These are phyloP conservation scores for Agrenia bidenticulata DNA, from an alignment of 2,888 invertebrate genomes.

Conservation along the genomic window DNA sequence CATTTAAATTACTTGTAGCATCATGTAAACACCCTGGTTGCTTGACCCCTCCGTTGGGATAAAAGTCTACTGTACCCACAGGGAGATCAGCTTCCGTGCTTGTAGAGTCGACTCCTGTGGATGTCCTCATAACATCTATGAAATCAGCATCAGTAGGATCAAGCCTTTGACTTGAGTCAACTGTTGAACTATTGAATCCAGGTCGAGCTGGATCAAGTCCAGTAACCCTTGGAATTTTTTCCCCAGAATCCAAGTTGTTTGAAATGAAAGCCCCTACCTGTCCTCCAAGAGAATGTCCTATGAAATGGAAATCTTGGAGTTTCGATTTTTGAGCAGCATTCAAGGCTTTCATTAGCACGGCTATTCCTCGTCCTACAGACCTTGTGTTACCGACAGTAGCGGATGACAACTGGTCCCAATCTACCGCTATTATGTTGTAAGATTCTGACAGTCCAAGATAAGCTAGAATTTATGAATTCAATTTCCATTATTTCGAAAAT, in stretches of 20 bases:
- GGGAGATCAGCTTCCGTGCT: neutral
- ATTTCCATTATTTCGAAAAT: neutral
- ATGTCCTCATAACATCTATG: conserved; percentile 19
- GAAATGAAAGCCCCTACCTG: conserved; percentile 22
- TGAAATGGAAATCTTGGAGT: conserved; percentile 15
- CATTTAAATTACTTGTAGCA: neutral
- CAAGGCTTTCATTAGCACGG: neutral
- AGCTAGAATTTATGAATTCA: neutral
- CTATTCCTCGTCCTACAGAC: conserved; percentile 14
- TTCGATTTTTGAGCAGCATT: neutral
- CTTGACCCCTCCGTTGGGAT: conserved; percentile 17
- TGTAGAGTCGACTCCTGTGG: conserved; percentile 10
- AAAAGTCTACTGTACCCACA: conserved; percentile 15
- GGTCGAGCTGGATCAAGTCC: conserved; percentile 19
- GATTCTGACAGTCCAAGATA: conserved; percentile 2
- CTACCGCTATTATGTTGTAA: conserved; percentile 16
- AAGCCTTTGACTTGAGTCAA: neutral
- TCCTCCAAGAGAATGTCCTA: conserved; percentile 20
- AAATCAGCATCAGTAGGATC: conserved; percentile 17
- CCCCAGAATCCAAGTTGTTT: neutral
- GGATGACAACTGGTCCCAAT: conserved; percentile 12
- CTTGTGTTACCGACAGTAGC: conserved; percentile 5
- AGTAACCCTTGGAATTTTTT: conserved; percentile 17
- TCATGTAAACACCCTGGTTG: conserved; percentile 16
- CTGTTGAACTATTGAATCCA: conserved; percentile 1